Evolutionary conservation across 2,888 invertebrate genomes (phyloP), one percentile per base, ranked within the genome.

Genomic region (Orgyia antiqua): DNA sequence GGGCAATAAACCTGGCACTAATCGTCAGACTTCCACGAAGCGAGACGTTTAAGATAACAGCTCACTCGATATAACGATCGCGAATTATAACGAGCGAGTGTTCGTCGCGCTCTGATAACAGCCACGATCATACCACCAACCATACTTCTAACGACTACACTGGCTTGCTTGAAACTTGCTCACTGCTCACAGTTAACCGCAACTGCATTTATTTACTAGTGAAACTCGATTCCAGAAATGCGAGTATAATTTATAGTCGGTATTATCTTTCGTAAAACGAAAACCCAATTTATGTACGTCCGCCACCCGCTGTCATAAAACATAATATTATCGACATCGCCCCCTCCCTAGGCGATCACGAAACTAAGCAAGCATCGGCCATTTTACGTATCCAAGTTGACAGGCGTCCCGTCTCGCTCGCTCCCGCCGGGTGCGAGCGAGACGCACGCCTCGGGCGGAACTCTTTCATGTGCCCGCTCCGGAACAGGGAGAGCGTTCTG

Each of bases 261-360:
- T 64, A 70, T 78, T 76, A 82, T 79, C 76, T 75, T 68, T 72
- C 77, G 71, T 80, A 73, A 79, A 82, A 76, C 72, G 78, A 75
- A 79, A 76, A 77, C 73, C 71, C 74, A 77, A 76, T 80, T 77
- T 76, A 77, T 73, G 74, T 73, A 59, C 59, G 56, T 51, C 53
- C 61, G 68, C 73, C 74, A 66, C 69, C 75, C 73, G 69, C 61
- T 58, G 71, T 66, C 76, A 73, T 83, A 80, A 82, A 82, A 80
- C 76, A 80, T 82, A 80, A 80, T 76, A 82, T 76, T 83, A 82
- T 82, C 80, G 80, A 77, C 76, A 70, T 67, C 70, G 69, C 60
- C 73, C 74, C 79, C 80, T 76, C 83, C 80, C 82, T 77, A 77
- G 79, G 76, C 83, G 75, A 80, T 80, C 83, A 79, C 80, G 82